Evolutionary conservation across 2,888 invertebrate genomes (phyloP).

Genomic region (Drosophila buzzatii): DNA sequence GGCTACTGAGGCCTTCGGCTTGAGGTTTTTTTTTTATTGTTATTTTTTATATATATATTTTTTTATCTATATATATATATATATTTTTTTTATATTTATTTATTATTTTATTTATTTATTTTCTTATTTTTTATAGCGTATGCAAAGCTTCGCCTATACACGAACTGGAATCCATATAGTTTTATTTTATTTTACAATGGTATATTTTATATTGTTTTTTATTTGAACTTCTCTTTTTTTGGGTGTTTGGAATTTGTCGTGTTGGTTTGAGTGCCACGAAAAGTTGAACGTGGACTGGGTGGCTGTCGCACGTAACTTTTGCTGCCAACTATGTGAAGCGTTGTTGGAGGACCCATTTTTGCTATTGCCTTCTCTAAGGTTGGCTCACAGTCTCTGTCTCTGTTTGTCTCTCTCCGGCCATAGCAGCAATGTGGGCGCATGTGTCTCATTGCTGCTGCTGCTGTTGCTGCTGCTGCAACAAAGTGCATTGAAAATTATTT

Average conservation of each 20-base stretch:
- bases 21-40: too few species aligned
- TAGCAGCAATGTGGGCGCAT: conserved; percentile 52
- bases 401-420: conserved; percentile 4
- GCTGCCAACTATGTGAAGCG: conserved; percentile 48
- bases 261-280: conserved; percentile 43
- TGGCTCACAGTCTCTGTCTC: background rate
- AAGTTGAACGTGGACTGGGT: conserved; percentile 47
- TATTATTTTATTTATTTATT: too few species aligned
- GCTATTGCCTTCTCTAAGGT: conserved; percentile 40
- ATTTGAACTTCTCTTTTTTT: conserved; percentile 11
- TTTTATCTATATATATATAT: too few species aligned
- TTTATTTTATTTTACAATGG: conserved; percentile 13
- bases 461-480: conserved; percentile 34
- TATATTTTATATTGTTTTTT: conserved; percentile 25
- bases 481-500: conserved; percentile 67
- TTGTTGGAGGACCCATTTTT: conserved; percentile 45
- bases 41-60: too few species aligned
- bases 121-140: conserved; percentile 19
- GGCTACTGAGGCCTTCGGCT: too few species aligned
- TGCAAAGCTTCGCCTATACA: background rate
- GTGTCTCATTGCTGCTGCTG: conserved; percentile 36
- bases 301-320: conserved; percentile 50
- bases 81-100: too few species aligned
- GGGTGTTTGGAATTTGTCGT: conserved; percentile 31
- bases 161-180: background rate